Base-by-base conservation (phyloP, 2,888 invertebrate species). In the Agonopterix heracliana region DNA sequence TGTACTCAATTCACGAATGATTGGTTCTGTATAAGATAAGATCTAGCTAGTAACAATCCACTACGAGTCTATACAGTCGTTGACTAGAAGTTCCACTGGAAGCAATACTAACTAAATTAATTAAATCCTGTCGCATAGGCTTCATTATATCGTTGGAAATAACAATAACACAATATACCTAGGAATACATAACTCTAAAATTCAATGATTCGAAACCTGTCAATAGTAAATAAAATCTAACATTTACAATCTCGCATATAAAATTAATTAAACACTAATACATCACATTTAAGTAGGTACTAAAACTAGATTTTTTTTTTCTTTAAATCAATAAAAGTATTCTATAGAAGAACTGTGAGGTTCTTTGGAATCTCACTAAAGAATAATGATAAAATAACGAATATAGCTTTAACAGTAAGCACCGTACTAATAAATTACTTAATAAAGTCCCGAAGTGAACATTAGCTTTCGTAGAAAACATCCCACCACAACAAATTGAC, bases 401-500 rank as follows among this genome's bases (percentile, higher is more conserved):
- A 80, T 73, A 71, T 76, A 80, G 67, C 63, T 74, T 78, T 77
- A 80, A 81, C 79, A 84, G 76, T 74, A 81, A 88, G 86, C 86
- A 87, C 86, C 86, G 79, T 74, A 80, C 79, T 79, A 84, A 77
- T 78, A 67, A 70, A 66, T 64, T 64, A 74, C 60, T 26, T 61
- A 75, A 74, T 76, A 70, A 70, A 78, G 68, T 75, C 71, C 71
- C 66, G 75, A 79, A 81, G 77, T 78, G 71, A 80, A 78, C 71
- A 68, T 72, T 73, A 81, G 78, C 73, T 78, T 77, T 79, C 73
- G 77, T 86, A 86, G 85, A 84, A 86, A 86, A 83, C 70, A 68
- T 81, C 68, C 68, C 83, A 81, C 81, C 84, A 82, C 79, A 84
- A 81, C 79, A 81, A 86, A 87, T 87, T 87, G 84, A 87, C 88